A percentile compares a stretch with the other conserved stretches of the same genome.
These are phyloP conservation scores for Eupithecia exiguata DNA, from an alignment of 2,888 invertebrate genomes.

Conservation along the genomic window DNA sequence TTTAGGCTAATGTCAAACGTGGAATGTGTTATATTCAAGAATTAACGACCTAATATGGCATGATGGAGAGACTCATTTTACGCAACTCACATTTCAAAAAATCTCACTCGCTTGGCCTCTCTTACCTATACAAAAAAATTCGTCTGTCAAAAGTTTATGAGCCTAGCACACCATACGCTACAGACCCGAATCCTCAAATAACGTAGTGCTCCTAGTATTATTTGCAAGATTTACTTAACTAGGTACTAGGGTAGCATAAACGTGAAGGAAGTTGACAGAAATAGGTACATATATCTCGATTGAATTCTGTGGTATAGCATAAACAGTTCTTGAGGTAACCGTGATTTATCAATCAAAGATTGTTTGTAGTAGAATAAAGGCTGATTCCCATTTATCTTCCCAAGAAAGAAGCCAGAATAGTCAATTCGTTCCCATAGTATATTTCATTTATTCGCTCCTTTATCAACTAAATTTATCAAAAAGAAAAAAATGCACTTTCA, in stretches of 20 bases:
- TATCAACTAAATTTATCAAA: background rate
- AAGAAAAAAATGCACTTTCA: conserved; percentile 4
- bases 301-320: too few relatives aligned
- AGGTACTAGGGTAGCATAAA: too few relatives aligned
- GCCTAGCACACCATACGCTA: too few relatives aligned
- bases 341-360: background rate
- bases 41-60: background rate
- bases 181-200: too few relatives aligned
- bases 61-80: background rate
- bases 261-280: too few relatives aligned
- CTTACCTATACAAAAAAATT: background rate
- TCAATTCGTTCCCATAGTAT: background rate
- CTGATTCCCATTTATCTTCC: background rate
- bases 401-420: background rate
- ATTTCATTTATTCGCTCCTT: background rate
- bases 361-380: background rate
- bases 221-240: too few relatives aligned
- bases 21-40: background rate
- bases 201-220: too few relatives aligned
- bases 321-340: too few relatives aligned
- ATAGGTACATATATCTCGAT: too few relatives aligned
- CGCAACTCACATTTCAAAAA: background rate
- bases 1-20: background rate
- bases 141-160: background rate
- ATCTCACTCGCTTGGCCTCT: background rate